Evolutionary conservation across 2,888 invertebrate species (phyloP), one percentile per base, ranked within the genome.

Genomic region (Folsomia candida): DNA sequence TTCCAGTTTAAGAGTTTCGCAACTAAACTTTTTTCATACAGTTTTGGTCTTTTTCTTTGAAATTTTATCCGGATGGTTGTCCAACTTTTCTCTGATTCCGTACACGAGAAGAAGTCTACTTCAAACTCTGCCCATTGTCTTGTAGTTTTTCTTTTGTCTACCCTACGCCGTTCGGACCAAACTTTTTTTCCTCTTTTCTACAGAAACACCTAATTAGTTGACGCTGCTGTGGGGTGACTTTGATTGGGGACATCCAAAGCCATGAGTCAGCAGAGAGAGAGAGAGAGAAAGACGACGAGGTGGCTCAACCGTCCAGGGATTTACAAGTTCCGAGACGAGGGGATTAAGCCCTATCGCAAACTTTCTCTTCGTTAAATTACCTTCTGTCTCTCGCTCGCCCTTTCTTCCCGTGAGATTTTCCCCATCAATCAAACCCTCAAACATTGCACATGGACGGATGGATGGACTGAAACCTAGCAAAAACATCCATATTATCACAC

Each of bases 201-300:
- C 22, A 54, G 54, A 54, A 54, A 54, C 54, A 54, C 54, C 54
- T 54, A 54, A 54, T 54, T 54, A 54, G 54, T 54, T 54, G 54
- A 54, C 54, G 54, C 54, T 20, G 54, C 20, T 54, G 6, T 54
- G 22, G 54, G 20, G 20, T 54, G 20, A 54, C 54, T 54, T 54
- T 54, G 54, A 54, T 54, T n/a, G 54, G 37, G 54, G 54, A 54
- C 54, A 54, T 54, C 54, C 20, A 18, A 54, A 54, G 54, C 54
- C 54, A 54, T 54, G 54, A 54, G 54, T 54, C 54, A 54, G 54
- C 54, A 54, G 20, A 18, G 22, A 20, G 14, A 37, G 14, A 37
- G 37, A 37, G 14, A 37, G 4, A 37, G 14, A 37, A 37, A 37
- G 14, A 37, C 4, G 37, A 37, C 6, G 37, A 37, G 37, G 37